Base-by-base conservation (phyloP, 2,888 invertebrate genomes). In the Euplexia lucipara region DNA sequence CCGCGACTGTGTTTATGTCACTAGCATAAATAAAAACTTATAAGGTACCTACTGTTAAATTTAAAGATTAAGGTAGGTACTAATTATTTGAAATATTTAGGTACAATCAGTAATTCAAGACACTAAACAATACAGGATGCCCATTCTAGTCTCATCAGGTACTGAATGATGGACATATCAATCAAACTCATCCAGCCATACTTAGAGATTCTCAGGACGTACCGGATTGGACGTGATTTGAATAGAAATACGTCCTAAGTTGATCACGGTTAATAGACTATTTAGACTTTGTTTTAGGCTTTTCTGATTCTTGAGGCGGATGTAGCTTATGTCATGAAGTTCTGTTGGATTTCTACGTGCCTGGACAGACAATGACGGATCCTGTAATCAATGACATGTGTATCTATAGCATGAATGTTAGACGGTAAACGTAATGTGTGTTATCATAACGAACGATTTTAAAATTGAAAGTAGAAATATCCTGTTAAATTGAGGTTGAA, bases 101-200 rank as follows among this genome's bases (percentile, higher is more conserved):
- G 0, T 0, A 1, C 8, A 26, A 48, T 62, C 26, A 41, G 56
- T n/a, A 22, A 74, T 70, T 68, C 69, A 12, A 48, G 0, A 5
- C 60, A 39, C 39, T 12, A 2, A n/a, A 12, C n/a, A 2, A 18
- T 3, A 76, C 62, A 70, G 70, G 76, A 62, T 60, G 64, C 16
- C 16, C 37, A 53, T 51, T 4, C 26, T 53, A 74, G 56, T 78
- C 78, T 44, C 60, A 61, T 80, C 78, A 79, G 67, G 81, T 68
- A 48, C 60, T 7, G 16, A 71, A 12, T 54, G 62, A 54, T 67
- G 35, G 57, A 68, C 63, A 53, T 68, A 78, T 78, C 79, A 78
- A 79, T 81, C 79, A 69, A 44, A 1, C 32, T 26, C 49, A 39
- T 56, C 58, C 47, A 51, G 32, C 52, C 58, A 32, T 52, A 75